phyloP scores from a whole-genome alignment of 2,113 vertebrate species.

The Seriola rivoliana region DNA sequence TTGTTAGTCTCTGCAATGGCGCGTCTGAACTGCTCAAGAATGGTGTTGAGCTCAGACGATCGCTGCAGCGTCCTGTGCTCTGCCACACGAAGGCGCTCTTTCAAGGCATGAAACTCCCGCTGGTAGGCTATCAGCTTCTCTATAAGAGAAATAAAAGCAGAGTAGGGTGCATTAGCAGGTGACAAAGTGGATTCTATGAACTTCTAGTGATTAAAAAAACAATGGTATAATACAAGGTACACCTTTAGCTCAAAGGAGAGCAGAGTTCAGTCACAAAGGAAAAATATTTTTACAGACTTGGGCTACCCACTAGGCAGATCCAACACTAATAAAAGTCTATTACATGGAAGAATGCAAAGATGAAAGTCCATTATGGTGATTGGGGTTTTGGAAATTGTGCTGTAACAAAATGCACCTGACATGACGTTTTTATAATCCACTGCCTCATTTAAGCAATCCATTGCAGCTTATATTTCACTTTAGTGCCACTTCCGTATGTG shows the following conservation, averaged over 20 bases:
- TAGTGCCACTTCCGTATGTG: too few species aligned
- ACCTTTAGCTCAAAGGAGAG: too few species aligned
- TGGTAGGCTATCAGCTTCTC: constrained; percentile 97
- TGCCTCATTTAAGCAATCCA: neutral
- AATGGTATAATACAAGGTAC: too few species aligned
- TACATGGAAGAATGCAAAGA: neutral
- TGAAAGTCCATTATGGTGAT: neutral
- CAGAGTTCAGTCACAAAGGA: too few species aligned
- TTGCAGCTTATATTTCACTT: neutral
- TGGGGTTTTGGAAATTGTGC: neutral
- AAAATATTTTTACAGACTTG: neutral
- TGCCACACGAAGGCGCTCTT: constrained; percentile 95
- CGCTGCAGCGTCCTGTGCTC: constrained; percentile 96
- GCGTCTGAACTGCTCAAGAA: constrained; percentile 93
- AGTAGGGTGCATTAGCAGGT: neutral
- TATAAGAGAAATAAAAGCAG: constrained; percentile 56
- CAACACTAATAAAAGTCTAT: neutral
- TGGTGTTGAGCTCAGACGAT: constrained; percentile 93
- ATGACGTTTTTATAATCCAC: neutral
- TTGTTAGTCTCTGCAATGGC: constrained; percentile 94
- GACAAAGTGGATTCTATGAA: neutral
- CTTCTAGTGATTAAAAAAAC: neutral
- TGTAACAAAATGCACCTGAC: neutral
- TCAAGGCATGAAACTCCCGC: constrained; percentile 95
- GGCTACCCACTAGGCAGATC: too few species aligned